These are phyloP conservation scores for Nothobranchius furzeri DNA, from an alignment of 2,113 vertebrate species.

Conservation along the genomic window DNA sequence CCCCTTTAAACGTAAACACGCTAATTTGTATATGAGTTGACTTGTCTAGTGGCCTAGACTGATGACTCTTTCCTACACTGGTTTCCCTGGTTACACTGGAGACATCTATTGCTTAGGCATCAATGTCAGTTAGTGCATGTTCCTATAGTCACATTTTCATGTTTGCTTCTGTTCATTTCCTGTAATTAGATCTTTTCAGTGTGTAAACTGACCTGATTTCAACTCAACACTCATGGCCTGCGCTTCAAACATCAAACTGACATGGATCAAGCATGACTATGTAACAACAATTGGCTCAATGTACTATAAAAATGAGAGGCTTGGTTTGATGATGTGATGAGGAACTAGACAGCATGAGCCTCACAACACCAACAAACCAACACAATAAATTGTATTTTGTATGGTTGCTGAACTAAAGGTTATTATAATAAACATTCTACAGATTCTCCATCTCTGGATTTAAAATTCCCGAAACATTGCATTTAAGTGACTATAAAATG, in stretches of 20 bases:
- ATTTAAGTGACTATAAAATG: conserved; percentile 1
- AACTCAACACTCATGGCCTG: not conserved
- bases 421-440: conserved; percentile 20
- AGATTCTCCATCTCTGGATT: not conserved
- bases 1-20: too few relatives aligned
- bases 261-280: not conserved
- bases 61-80: too few relatives aligned
- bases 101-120: conserved; percentile 34
- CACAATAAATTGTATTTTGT: not conserved
- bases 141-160: not conserved
- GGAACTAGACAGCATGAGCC: not conserved
- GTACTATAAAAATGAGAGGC: not conserved
- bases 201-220: not conserved
- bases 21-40: too few relatives aligned
- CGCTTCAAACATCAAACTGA: conserved; percentile 1
- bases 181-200: not conserved
- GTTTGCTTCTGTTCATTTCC: conserved; percentile 2
- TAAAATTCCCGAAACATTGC: not conserved
- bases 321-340: not conserved
- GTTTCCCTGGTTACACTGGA: too few relatives aligned
- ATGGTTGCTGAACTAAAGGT: not conserved
- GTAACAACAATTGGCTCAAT: not conserved
- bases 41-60: too few relatives aligned
- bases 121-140: conserved; percentile 10
- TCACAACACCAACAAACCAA: conserved; percentile 7